These are phyloP conservation scores for Eumaeus atala DNA, from an alignment of 1,140 invertebrate genomes.

Conservation along the genomic window DNA sequence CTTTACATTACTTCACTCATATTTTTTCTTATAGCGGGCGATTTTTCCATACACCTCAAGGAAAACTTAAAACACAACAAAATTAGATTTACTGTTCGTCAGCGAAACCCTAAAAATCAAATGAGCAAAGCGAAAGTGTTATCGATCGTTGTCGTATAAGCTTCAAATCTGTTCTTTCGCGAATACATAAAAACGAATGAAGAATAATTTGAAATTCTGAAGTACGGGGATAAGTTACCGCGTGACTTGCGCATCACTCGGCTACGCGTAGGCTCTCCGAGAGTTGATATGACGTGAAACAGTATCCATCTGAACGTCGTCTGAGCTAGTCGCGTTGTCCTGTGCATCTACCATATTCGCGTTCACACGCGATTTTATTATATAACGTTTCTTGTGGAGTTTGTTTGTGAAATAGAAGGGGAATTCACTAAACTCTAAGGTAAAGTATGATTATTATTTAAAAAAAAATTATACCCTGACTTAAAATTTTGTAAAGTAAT, in stretches of 20 bases:
- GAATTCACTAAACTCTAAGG: neutral
- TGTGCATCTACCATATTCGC: slow-evolving; percentile 32
- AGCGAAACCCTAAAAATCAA: slow-evolving; percentile 4
- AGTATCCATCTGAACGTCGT: slow-evolving; percentile 37
- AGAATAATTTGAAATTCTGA: slow-evolving; percentile 53
- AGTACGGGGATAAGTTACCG: slow-evolving; percentile 61
- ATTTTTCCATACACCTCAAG: too few relatives aligned
- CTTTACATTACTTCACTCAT: too few relatives aligned
- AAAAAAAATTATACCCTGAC: too few relatives aligned
- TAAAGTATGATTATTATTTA: too few relatives aligned
- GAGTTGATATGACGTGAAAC: slow-evolving; percentile 38
- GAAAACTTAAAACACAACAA: too few relatives aligned
- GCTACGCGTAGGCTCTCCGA: slow-evolving; percentile 36
- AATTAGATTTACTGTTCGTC: neutral
- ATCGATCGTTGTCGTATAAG: slow-evolving; percentile 12
- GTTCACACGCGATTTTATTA: slow-evolving; percentile 52
- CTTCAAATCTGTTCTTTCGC: slow-evolving; percentile 16
- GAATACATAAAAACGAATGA: slow-evolving; percentile 33
- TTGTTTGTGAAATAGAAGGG: slow-evolving; percentile 44
- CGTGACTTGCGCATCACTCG: slow-evolving; percentile 67
- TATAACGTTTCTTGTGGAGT: slow-evolving; percentile 53
- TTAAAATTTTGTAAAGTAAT: too few relatives aligned
- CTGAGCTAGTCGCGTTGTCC: slow-evolving; percentile 32
- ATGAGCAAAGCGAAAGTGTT: slow-evolving; percentile 6
- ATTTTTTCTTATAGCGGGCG: too few relatives aligned